These are phyloP conservation scores for Cydia fagiglandana DNA, from an alignment of 1,140 invertebrate genomes.

Conservation along the genomic window DNA sequence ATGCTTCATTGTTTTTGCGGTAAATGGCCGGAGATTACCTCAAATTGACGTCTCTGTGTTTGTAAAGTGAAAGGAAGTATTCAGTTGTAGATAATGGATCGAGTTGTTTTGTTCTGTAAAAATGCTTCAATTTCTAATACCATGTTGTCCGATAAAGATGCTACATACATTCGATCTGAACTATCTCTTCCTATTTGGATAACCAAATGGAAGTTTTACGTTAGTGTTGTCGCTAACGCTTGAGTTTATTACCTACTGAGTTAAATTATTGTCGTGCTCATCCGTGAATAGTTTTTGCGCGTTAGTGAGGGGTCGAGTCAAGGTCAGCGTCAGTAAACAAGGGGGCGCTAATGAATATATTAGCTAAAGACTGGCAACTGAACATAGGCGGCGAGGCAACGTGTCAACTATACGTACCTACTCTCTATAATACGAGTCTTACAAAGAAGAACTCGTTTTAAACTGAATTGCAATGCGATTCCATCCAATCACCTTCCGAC, in stretches of 20 bases:
- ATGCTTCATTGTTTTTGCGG: conserved; percentile 55
- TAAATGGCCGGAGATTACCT: conserved; percentile 52
- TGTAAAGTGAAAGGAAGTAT: conserved; percentile 52
- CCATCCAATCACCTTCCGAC: conserved; percentile 22
- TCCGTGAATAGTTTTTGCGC: conserved; percentile 18
- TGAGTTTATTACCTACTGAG: background rate
- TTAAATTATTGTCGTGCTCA: conserved; percentile 12
- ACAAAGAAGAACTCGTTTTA: background rate
- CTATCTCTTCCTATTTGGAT: background rate
- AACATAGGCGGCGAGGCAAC: background rate
- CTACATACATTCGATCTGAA: background rate
- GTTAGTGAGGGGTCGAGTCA: conserved; percentile 27
- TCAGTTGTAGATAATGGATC: conserved; percentile 46
- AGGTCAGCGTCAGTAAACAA: conserved; percentile 35
- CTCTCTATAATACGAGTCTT: background rate
- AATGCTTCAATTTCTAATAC: conserved; percentile 34
- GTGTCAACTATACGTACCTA: background rate
- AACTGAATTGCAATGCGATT: conserved; percentile 17
- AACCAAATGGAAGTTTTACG: background rate
- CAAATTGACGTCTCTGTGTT: conserved; percentile 50
- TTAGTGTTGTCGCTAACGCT: background rate
- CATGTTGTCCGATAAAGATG: conserved; percentile 14
- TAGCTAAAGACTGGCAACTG: conserved; percentile 35
- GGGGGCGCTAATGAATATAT: conserved; percentile 43
- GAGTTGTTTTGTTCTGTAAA: conserved; percentile 44